Evolutionary conservation across 2,113 vertebrate genomes (phyloP).

Genomic region (Hydrolagus affinis): DNA sequence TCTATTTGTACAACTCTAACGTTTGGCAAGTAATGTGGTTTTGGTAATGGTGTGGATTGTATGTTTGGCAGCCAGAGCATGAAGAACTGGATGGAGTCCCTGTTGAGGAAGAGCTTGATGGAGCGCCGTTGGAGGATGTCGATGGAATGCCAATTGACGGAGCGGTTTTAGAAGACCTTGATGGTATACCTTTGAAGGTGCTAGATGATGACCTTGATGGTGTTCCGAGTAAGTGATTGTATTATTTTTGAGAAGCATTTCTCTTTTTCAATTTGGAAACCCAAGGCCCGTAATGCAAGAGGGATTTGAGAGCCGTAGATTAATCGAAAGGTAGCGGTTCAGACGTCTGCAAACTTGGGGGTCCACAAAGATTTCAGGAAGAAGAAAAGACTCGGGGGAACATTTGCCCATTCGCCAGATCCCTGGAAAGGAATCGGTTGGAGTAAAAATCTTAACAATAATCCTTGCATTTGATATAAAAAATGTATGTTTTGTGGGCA

Average conservation of each 20-base stretch:
- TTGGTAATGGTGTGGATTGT: constrained; percentile 3
- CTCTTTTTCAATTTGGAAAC: not conserved
- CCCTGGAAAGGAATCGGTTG: too few relatives aligned
- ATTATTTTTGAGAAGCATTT: constrained; percentile 28
- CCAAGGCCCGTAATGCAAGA: not conserved
- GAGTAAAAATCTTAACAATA: too few relatives aligned
- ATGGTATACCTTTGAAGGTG: constrained; percentile 84
- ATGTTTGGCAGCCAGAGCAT: constrained; percentile 44
- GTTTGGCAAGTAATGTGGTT: not conserved
- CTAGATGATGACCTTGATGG: constrained; percentile 95
- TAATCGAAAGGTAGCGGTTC: too few relatives aligned
- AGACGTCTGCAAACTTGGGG: too few relatives aligned
- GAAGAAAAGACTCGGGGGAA: too few relatives aligned
- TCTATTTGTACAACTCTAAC: not conserved
- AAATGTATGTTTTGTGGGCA: too few relatives aligned
- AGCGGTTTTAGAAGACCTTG: constrained; percentile 77
- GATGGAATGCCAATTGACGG: constrained; percentile 86
- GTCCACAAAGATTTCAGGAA: too few relatives aligned
- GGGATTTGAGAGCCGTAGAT: too few relatives aligned
- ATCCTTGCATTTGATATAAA: too few relatives aligned
- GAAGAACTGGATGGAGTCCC: constrained; percentile 91
- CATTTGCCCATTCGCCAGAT: too few relatives aligned
- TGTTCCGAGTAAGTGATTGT: constrained; percentile 72
- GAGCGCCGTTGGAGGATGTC: constrained; percentile 79
- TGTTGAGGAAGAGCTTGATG: constrained; percentile 83